Conservation (phyloP, 2,888 invertebrate genomes). For the Lithophane semibrunnea region DNA sequence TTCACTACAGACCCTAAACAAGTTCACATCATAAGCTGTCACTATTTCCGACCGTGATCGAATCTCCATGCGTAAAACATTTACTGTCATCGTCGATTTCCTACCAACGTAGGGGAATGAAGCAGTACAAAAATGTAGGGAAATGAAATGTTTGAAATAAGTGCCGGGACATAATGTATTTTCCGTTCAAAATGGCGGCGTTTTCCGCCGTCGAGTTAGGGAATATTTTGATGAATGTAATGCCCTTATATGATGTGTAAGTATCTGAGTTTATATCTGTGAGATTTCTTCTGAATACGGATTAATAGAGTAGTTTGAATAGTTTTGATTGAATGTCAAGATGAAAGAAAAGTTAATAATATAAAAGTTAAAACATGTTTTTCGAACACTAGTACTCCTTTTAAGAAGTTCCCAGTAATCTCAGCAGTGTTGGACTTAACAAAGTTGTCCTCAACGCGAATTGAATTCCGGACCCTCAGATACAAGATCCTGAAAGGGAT, state of each 20-base stretch:
- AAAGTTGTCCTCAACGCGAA: constrained; percentile 42
- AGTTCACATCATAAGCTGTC: neutral
- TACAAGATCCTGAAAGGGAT: constrained; percentile 52
- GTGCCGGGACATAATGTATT: constrained; percentile 43
- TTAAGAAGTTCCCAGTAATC: constrained; percentile 13
- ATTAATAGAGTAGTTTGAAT: neutral
- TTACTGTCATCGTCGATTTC: constrained; percentile 23
- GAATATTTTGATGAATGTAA: constrained; percentile 37
- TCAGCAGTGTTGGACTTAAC: constrained; percentile 19
- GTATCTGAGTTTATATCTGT: constrained; percentile 8
- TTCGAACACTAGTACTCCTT: neutral
- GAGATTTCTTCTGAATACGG: constrained; percentile 18
- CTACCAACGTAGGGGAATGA: neutral
- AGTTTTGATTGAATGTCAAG: constrained; percentile 1
- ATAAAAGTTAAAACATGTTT: neutral
- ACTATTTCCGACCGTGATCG: constrained; percentile 23
- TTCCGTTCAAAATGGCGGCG: constrained; percentile 40
- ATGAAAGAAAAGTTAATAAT: neutral
- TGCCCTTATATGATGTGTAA: constrained; percentile 22
- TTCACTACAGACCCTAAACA: neutral
- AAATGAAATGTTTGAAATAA: constrained; percentile 62
- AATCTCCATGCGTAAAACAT: constrained; percentile 32
- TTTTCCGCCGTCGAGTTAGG: constrained; percentile 18
- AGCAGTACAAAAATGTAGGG: constrained; percentile 22
- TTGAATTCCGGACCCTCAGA: constrained; percentile 49